These are phyloP conservation scores for Morone saxatilis DNA, from an alignment of 2,113 vertebrate genomes.

Conservation along the genomic window DNA sequence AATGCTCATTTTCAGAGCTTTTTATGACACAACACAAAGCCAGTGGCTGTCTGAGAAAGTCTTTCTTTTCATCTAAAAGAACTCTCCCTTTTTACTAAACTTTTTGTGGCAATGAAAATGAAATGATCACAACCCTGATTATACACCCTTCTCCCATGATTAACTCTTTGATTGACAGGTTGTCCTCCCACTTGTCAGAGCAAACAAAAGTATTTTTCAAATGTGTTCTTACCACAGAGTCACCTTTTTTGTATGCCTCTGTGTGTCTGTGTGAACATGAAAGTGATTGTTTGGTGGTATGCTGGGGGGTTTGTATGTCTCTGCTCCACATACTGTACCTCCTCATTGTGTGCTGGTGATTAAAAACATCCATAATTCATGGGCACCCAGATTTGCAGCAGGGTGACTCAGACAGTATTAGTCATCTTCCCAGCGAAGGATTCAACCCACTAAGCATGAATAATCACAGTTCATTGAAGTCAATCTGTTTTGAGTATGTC, in stretches of 20 bases:
- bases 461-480: conserved; percentile 60
- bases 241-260: not conserved
- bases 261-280: conserved; percentile 1
- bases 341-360: conserved; percentile 49
- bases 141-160: conserved; percentile 12
- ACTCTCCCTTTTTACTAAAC: not conserved
- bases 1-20: not conserved
- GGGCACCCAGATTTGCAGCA: conserved; percentile 29
- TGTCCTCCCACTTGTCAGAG: conserved; percentile 24
- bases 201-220: conserved; percentile 32
- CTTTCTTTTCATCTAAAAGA: not conserved
- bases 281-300: conserved; percentile 4
- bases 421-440: conserved; percentile 41
- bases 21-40: conserved; percentile 6
- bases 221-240: conserved; percentile 29
- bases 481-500: conserved; percentile 53
- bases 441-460: conserved; percentile 30
- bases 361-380: conserved; percentile 53
- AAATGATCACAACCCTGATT: conserved; percentile 34
- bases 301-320: not conserved
- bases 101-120: conserved; percentile 15
- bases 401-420: conserved; percentile 49
- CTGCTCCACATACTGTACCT: conserved; percentile 16
- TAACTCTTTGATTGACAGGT: conserved; percentile 56
- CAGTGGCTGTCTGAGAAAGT: not conserved